These are phyloP conservation scores for Aleadryas rufinucha DNA, from an alignment of 2,113 vertebrate genomes.

Conservation along the genomic window DNA sequence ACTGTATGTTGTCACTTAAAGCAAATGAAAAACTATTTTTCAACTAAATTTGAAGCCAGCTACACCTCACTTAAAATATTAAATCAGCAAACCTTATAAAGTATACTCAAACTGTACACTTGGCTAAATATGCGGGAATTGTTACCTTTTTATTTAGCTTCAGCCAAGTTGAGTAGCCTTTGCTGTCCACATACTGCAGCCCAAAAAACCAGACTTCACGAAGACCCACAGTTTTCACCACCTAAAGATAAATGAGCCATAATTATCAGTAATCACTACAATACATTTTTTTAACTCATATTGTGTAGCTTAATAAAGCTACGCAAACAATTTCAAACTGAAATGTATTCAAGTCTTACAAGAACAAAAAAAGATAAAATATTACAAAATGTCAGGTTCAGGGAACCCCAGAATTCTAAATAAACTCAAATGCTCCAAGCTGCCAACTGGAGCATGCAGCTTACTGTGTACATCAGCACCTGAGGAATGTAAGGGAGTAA, in stretches of 20 bases:
- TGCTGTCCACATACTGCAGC: conserved; percentile 95
- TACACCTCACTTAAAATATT: background rate
- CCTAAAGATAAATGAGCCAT: conserved; percentile 72
- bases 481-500: background rate
- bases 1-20: background rate
- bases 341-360: background rate
- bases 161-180: conserved; percentile 96
- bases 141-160: conserved; percentile 97
- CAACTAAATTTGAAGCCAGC: background rate
- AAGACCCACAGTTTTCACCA: conserved; percentile 96
- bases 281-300: background rate
- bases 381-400: background rate
- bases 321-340: background rate
- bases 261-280: background rate
- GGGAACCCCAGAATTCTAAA: background rate
- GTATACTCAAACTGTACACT: background rate
- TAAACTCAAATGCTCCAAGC: background rate
- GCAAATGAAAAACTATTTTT: background rate
- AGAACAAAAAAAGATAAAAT: background rate
- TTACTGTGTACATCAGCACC: background rate
- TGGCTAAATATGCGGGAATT: background rate
- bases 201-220: conserved; percentile 99
- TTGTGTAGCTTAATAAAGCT: background rate
- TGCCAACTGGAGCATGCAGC: rapidly evolving
- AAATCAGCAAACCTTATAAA: background rate